These are phyloP conservation scores for Lophura swinhoii DNA, from an alignment of 2,797 vertebrate genomes.

Conservation along the genomic window DNA sequence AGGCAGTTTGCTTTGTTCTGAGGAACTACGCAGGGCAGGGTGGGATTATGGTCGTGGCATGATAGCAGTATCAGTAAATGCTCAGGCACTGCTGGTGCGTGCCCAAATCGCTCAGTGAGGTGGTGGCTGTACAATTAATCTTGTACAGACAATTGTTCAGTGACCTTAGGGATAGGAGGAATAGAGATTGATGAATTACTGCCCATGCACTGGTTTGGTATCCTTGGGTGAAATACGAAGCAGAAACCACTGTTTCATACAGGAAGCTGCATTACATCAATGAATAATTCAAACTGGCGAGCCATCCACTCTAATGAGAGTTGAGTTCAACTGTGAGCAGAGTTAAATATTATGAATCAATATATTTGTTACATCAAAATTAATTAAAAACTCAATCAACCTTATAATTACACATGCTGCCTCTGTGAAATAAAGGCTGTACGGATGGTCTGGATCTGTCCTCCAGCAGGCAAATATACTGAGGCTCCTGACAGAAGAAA, in stretches of 20 bases:
- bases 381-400: slow-evolving; percentile 51
- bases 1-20: neutral
- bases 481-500: neutral
- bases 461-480: neutral
- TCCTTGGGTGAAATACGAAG: neutral
- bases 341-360: slow-evolving; percentile 16
- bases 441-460: neutral
- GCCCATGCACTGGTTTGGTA: neutral
- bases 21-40: neutral
- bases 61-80: neutral
- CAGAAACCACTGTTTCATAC: neutral
- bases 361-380: slow-evolving; percentile 32
- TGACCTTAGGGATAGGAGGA: neutral
- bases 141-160: neutral
- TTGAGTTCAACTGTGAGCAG: slow-evolving; percentile 9
- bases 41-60: neutral
- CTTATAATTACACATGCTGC: slow-evolving; percentile 31
- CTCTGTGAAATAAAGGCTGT: slow-evolving; percentile 21
- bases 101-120: neutral
- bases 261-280: neutral
- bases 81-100: neutral
- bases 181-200: neutral
- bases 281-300: slow-evolving; percentile 25
- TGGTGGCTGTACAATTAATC: neutral
- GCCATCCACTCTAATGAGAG: neutral